phyloP scores from a whole-genome alignment of 2,113 vertebrate genomes.

The Microcebus tavaratra region DNA sequence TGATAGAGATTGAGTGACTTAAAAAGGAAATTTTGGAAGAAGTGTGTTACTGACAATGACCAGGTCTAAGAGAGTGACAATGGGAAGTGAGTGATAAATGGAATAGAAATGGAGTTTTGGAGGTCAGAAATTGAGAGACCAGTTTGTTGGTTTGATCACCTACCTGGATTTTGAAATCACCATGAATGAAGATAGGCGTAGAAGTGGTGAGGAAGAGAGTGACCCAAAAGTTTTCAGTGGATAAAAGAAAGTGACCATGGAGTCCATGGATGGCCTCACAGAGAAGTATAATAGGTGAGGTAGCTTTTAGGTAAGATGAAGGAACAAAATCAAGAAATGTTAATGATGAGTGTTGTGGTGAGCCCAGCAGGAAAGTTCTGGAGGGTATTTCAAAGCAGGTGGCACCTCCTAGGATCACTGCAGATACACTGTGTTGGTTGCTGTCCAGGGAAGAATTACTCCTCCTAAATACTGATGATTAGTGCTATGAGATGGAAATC shows the following conservation, averaged over 20 bases:
- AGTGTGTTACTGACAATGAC: not conserved
- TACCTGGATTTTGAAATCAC: not conserved
- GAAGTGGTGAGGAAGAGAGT: not conserved
- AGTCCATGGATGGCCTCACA: not conserved
- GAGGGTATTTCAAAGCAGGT: not conserved
- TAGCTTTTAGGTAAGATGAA: not conserved
- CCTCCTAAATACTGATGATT: not conserved
- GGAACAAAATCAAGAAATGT: not conserved
- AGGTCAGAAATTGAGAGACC: not conserved
- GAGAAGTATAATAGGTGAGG: not conserved
- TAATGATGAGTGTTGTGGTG: not conserved
- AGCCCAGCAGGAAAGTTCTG: not conserved
- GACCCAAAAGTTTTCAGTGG: not conserved
- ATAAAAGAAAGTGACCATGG: not conserved
- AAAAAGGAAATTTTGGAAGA: not conserved
- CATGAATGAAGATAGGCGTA: not conserved
- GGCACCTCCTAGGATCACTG: accelerated
- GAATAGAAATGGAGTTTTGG: not conserved
- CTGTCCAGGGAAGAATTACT: not conserved
- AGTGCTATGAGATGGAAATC: not conserved
- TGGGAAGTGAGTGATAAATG: not conserved
- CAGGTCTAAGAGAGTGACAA: not conserved
- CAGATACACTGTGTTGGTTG: not conserved
- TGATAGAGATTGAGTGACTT: not conserved
- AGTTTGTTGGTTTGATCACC: not conserved